These are phyloP conservation scores for Hirudinaria manillensis DNA, from an alignment of 2,888 invertebrate genomes.

Conservation along the genomic window DNA sequence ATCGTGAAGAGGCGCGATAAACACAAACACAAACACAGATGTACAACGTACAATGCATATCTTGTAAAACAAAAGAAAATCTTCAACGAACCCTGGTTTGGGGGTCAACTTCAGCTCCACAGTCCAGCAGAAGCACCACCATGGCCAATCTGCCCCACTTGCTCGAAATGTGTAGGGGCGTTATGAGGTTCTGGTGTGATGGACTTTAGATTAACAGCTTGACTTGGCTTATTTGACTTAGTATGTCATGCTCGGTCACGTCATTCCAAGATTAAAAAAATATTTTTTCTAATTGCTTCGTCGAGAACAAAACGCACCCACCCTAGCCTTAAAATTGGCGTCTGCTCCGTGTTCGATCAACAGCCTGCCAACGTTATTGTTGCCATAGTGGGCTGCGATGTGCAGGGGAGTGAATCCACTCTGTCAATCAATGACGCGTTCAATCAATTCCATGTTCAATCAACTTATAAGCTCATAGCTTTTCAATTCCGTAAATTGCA, in stretches of 20 bases:
- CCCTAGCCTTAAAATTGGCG: constrained; percentile 93
- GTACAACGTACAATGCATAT: no score
- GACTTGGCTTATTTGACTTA: background rate
- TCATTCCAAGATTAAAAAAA: constrained; percentile 3
- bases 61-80: no score
- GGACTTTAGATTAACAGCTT: background rate
- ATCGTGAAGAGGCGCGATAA: no score
- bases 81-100: constrained; percentile 67
- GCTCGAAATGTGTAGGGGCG: constrained; percentile 39
- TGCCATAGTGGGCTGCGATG: constrained; percentile 98
- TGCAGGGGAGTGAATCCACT: constrained; percentile 98
- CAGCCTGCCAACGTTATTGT: constrained; percentile 87
- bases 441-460: no score
- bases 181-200: constrained; percentile 36
- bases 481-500: no score
- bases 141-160: constrained; percentile 95
- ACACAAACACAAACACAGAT: no score
- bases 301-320: constrained; percentile 44
- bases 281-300: background rate
- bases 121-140: constrained; percentile 83
- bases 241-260: background rate
- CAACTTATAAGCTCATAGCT: background rate
- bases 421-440: constrained; percentile 54
- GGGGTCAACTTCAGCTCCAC: constrained; percentile 95
- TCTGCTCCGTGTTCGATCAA: constrained; percentile 93